phyloP scores from a whole-genome alignment of 2,888 invertebrate species.

The Oithona nana region DNA sequence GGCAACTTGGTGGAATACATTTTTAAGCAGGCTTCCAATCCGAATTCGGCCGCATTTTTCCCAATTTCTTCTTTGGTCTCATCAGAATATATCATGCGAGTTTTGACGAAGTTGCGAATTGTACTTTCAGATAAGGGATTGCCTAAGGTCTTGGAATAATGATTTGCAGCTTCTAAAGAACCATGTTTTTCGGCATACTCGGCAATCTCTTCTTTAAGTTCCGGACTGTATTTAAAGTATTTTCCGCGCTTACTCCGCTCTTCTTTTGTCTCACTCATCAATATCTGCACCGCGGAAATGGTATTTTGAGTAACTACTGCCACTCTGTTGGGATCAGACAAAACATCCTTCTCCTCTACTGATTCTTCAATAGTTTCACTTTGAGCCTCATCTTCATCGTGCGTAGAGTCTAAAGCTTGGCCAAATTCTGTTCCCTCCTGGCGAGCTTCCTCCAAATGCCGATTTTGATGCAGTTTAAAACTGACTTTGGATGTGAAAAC shows the following conservation, averaged over 20 bases:
- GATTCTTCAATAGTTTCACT: background rate
- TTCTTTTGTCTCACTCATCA: slow-evolving; percentile 23
- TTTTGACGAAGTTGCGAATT: slow-evolving; percentile 24
- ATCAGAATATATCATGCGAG: slow-evolving; percentile 21
- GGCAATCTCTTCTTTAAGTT: slow-evolving; percentile 24
- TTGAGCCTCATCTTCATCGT: background rate
- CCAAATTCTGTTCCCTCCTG: slow-evolving; percentile 22
- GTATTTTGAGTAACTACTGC: slow-evolving; percentile 20
- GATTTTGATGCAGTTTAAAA: slow-evolving; percentile 23
- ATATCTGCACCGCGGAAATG: slow-evolving; percentile 23
- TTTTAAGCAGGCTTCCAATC: slow-evolving; percentile 22
- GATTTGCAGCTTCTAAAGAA: slow-evolving; percentile 21
- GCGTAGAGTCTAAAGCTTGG: background rate
- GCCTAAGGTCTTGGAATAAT: slow-evolving; percentile 23
- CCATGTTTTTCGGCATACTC: slow-evolving; percentile 23
- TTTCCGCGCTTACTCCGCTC: slow-evolving; percentile 23
- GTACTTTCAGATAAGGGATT: slow-evolving; percentile 23
- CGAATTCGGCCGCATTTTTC: slow-evolving; percentile 22
- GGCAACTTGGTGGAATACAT: slow-evolving; percentile 22
- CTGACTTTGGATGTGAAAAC: slow-evolving; percentile 24
- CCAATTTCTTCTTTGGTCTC: slow-evolving; percentile 24
- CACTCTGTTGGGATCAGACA: background rate
- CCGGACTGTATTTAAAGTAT: slow-evolving; percentile 23
- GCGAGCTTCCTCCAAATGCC: slow-evolving; percentile 23
- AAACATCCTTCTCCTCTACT: background rate